Evolutionary conservation across 1,140 invertebrate species (phyloP).

Genomic region (Achatina immaculata): DNA sequence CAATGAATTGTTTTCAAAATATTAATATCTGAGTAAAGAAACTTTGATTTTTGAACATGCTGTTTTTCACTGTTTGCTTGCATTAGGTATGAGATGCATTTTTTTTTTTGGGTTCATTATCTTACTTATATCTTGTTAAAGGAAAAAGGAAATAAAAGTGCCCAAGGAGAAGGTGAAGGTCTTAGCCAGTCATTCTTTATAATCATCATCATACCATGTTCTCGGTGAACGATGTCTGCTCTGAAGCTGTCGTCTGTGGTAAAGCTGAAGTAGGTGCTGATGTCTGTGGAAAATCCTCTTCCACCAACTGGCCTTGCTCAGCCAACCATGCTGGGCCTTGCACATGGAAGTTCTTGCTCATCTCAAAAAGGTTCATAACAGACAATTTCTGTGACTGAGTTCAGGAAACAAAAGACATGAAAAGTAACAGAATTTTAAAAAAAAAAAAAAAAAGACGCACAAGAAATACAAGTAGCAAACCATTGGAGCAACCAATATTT

Average conservation of each 20-base stretch:
- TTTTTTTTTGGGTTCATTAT: too few species aligned
- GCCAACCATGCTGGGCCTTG: slow-evolving; percentile 55
- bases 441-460: too few species aligned
- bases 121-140: too few species aligned
- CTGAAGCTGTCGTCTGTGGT: slow-evolving; percentile 12
- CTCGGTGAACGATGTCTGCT: not conserved
- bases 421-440: not conserved
- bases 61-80: too few species aligned
- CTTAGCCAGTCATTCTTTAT: too few species aligned
- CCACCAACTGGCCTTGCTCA: slow-evolving; percentile 53
- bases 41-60: too few species aligned
- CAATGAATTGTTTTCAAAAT: too few species aligned
- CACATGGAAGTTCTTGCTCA: slow-evolving; percentile 60
- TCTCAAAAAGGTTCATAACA: slow-evolving; percentile 64
- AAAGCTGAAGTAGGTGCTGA: slow-evolving; percentile 44
- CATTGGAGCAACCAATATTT: not conserved
- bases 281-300: slow-evolving; percentile 41
- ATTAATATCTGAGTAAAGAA: too few species aligned
- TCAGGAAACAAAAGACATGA: not conserved
- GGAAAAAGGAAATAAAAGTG: too few species aligned
- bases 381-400: slow-evolving; percentile 56
- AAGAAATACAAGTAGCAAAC: not conserved
- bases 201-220: slow-evolving; percentile 28
- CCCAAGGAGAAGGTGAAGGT: too few species aligned
- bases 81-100: too few species aligned